phyloP scores from a whole-genome alignment of 2,113 vertebrate species.

The Pangasianodon hypophthalmus region DNA sequence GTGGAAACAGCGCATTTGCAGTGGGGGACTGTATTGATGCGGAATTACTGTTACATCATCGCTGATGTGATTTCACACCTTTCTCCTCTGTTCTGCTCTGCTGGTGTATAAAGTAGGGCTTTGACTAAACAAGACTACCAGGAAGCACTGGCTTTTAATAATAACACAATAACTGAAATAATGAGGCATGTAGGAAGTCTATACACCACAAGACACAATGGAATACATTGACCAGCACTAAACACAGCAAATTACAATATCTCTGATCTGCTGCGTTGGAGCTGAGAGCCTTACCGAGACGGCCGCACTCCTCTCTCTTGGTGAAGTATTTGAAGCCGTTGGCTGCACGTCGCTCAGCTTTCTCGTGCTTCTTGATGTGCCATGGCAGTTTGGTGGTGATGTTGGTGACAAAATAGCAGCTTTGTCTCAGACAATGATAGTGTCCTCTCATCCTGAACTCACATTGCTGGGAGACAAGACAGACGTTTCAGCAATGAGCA shows the following conservation, averaged over 20 bases:
- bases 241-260: neutral
- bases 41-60: conserved; percentile 49
- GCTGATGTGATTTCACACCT: conserved; percentile 51
- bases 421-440: conserved; percentile 93
- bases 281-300: conserved; percentile 79
- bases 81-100: conserved; percentile 25
- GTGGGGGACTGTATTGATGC: conserved; percentile 18
- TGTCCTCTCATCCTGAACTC: conserved; percentile 98
- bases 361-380: conserved; percentile 98
- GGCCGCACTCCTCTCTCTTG: conserved; percentile 93
- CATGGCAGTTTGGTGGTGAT: conserved; percentile 99
- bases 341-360: conserved; percentile 93
- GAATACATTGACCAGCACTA: neutral
- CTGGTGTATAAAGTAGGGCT: neutral
- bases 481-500: neutral
- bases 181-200: conserved; percentile 23
- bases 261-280: neutral
- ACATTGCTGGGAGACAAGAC: conserved; percentile 80
- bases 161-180: conserved; percentile 31
- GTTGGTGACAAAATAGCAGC: conserved; percentile 97
- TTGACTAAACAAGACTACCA: neutral
- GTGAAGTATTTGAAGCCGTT: conserved; percentile 99
- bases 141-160: conserved; percentile 30
- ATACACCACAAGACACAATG: neutral
- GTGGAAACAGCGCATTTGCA: conserved; percentile 40